Evolutionary conservation across 2,888 invertebrate species (phyloP), one percentile per base, ranked within the genome.

Genomic region (Syrphus vitripennis): DNA sequence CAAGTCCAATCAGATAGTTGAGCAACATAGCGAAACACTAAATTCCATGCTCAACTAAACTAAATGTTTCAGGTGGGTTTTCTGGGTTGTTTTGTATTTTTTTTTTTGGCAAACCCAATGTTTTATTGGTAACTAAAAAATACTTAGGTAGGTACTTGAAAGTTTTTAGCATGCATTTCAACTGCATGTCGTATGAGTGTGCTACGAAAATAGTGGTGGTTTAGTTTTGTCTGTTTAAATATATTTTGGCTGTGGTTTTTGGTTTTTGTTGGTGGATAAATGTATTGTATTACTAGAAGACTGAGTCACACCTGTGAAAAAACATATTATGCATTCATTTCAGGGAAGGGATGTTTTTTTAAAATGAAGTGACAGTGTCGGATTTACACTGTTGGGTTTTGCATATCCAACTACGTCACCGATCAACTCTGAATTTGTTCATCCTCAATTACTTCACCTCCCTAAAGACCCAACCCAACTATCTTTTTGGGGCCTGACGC

Each of bases 1-100:
- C 83, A 65, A 79, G 79, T 74, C 79, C 83, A 83, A 83, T 83
- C 83, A 83, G 83, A 83, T 78, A 83, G 74, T 53, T 74, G 55
- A 65, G 40, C 63, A 79, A 69, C 61, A 83, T 53, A 74, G 55
- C 69, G 63, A 78, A 74, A 83, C 79, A 79, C 74, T 79, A 75
- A 75, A 83, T 83, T 83, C 83, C 79, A 70, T 79, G 79, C 83
- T 83, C 78, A 83, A 70, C 69, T 83, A 57, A 83, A 72, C 59
- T 72, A 50, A 83, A 77, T 77, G 59, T 40, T 65, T 55, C 26
- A 45, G 24, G 31, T 63, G 48, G 61, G 55, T 63, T 24, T 31
- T 6, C 4, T 9, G 5, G 3, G 6, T 12, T 59, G 24, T 16
- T 10, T 40, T 14, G 14, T 75, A 16, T 67, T 5, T 21, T 16